Base-by-base conservation (phyloP, 2,888 invertebrate genomes). In the Beris chalybata region DNA sequence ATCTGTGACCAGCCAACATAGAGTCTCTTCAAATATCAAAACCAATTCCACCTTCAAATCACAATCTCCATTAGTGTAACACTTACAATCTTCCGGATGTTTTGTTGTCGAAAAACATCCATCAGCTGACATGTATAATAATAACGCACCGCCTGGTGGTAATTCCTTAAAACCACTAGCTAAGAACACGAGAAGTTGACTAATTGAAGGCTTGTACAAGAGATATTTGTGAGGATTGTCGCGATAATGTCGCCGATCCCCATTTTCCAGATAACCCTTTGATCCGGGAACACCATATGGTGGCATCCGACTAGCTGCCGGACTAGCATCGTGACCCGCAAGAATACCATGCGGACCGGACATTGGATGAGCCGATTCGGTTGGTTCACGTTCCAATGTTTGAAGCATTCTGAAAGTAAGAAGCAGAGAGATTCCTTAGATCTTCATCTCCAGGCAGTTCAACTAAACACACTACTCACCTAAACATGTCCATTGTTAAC, bases 141-240 rank as follows among this genome's bases (percentile, higher is more conserved):
- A 84, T 72, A 97, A 84, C 58, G 92, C 95, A 55, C 96, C 96
- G 78, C 93, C 93, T 4, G 91, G 87, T 9, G 95, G 93, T 73
- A 97, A 85, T 81, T 97, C 97, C 79, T 95, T 94, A 82, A 95
- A 95, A 69, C 95, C 93, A 76, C 89, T 93, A 67, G 93, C 91
- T 74, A 97, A 85, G 82, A 96, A 97, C 70, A 96, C 93, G 79
- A 96, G 86, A 67, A 97, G 89, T 83, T 97, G 96, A 79, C 91
- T 92, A 74, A 95, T 89, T 59, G 95, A 93, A 66, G 97, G 97
- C 81, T 95, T 95, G 83, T 94, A 97, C 73, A 97, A 85, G 74
- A 97, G 85, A 83, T 95, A 96, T 83, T 97, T 97, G 84, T 97
- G 97, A 50, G 97, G 97, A 83, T 97, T 97, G 81, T 93, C 92